phyloP scores from a whole-genome alignment of 2,888 invertebrate genomes.

The Serripes groenlandicus region DNA sequence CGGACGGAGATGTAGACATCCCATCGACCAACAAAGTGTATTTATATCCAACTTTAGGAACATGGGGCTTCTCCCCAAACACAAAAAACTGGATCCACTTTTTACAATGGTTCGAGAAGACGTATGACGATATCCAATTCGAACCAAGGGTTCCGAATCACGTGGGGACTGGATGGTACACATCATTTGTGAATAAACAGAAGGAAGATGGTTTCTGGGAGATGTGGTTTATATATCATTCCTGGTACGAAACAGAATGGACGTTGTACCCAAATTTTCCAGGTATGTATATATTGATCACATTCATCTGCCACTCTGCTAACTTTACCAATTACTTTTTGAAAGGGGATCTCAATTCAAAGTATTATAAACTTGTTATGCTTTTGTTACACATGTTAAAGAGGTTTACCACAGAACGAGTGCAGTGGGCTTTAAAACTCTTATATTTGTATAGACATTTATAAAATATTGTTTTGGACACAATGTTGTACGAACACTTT shows the following conservation, averaged over 20 bases:
- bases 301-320: no score
- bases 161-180: conserved; percentile 38
- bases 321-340: no score
- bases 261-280: conserved; percentile 50
- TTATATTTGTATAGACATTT: no score
- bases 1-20: conserved; percentile 24
- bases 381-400: no score
- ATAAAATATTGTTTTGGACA: no score
- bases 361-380: no score
- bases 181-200: not conserved
- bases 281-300: no score
- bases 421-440: no score
- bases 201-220: conserved; percentile 50
- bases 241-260: conserved; percentile 26
- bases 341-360: no score
- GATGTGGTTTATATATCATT: conserved; percentile 45
- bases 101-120: conserved; percentile 22
- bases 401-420: no score
- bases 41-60: conserved; percentile 52
- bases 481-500: no score
- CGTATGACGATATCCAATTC: not conserved
- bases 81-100: conserved; percentile 42
- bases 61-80: conserved; percentile 58
- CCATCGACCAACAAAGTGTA: conserved; percentile 40
- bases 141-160: conserved; percentile 28